Conservation (phyloP, 2,113 vertebrate genomes). For the Tachycineta bicolor region DNA sequence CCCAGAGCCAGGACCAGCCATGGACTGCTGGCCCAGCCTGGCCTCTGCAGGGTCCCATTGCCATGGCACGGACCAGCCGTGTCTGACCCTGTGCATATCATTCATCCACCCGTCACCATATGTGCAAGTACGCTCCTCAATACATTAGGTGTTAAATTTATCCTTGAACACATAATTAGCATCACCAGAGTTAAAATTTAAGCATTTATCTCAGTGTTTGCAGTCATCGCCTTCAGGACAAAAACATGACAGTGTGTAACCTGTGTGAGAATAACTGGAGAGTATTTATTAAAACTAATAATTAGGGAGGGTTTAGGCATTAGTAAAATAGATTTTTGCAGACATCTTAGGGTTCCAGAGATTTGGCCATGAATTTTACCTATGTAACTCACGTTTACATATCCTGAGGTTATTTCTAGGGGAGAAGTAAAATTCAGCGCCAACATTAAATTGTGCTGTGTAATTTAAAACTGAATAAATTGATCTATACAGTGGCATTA, state of each 20-base stretch:
- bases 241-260: neutral
- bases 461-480: neutral
- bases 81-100: neutral
- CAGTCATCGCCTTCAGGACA: neutral
- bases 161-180: neutral
- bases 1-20: neutral
- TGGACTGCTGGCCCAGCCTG: neutral
- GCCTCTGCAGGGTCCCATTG: fast-evolving
- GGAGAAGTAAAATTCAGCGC: neutral
- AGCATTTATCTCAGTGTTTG: neutral
- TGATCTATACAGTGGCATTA: neutral
- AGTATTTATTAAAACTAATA: neutral
- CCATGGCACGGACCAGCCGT: neutral
- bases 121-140: neutral
- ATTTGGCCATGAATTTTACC: neutral
- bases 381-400: neutral
- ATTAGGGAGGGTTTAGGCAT: neutral
- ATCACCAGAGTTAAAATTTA: neutral
- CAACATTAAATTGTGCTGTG: neutral
- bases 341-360: neutral
- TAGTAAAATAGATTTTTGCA: neutral
- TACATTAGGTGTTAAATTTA: neutral
- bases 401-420: neutral
- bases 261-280: neutral
- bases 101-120: neutral